Percentiles rank a stretch among this genome's conserved stretches.
phyloP scores from a whole-genome alignment of 2,888 invertebrate genomes.

The Belgica antarctica region DNA sequence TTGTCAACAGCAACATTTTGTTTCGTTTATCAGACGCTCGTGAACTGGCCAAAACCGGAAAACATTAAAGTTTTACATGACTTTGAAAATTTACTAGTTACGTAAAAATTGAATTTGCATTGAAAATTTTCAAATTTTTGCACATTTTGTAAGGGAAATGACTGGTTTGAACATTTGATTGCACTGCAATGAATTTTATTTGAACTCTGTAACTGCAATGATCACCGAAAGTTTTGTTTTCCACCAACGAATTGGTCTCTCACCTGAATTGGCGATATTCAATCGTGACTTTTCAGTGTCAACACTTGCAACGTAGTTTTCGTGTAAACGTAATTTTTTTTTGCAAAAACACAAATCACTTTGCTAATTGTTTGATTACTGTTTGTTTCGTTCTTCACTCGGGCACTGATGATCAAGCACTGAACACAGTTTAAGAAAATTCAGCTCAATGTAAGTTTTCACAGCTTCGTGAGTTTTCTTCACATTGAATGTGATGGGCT shows the following conservation, averaged over 20 bases:
- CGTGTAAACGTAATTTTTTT: neutral
- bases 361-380: conserved; percentile 25
- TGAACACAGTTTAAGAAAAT: conserved; percentile 24
- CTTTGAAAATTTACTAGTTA: conserved; percentile 37
- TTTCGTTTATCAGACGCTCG: neutral
- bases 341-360: conserved; percentile 38
- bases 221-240: conserved; percentile 3
- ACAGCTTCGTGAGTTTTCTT: conserved; percentile 3
- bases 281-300: conserved; percentile 1
- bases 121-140: neutral
- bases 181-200: conserved; percentile 1
- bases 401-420: conserved; percentile 34
- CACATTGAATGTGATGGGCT: neutral
- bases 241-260: conserved; percentile 20
- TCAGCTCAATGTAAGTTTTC: conserved; percentile 10
- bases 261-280: neutral
- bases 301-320: conserved; percentile 1
- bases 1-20: no score
- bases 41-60: neutral
- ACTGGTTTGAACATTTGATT: neutral
- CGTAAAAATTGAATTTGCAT: conserved; percentile 25
- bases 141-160: neutral
- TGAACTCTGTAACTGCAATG: neutral
- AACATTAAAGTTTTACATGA: conserved; percentile 39
- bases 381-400: conserved; percentile 12